These are phyloP conservation scores for Rachycentron canadum DNA, from an alignment of 2,797 vertebrate species.

Conservation along the genomic window DNA sequence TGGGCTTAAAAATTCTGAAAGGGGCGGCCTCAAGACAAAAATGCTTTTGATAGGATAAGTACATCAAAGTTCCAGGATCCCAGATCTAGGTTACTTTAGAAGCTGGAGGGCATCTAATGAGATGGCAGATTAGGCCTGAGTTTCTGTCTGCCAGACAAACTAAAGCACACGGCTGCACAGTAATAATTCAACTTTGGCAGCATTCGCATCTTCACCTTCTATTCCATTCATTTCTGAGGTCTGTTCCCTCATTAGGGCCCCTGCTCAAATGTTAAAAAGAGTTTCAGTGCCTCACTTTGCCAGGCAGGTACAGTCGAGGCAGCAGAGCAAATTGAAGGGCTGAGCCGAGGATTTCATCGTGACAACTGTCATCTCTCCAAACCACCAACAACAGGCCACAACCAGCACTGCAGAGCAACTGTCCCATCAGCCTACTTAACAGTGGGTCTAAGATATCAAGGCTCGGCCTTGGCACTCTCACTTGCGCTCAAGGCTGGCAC, in stretches of 20 bases:
- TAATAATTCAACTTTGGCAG: constrained; percentile 58
- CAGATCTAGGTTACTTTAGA: constrained; percentile 73
- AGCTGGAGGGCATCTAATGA: constrained; percentile 75
- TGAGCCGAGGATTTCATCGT: constrained; percentile 31
- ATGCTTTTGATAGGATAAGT: constrained; percentile 77
- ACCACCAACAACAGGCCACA: constrained; percentile 48
- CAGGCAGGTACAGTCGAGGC: constrained; percentile 9
- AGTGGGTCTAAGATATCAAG: constrained; percentile 67
- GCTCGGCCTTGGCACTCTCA: constrained; percentile 63
- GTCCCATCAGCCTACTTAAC: constrained; percentile 58
- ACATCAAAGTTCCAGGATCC: constrained; percentile 79
- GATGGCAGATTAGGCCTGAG: constrained; percentile 73
- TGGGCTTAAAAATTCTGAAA: constrained; percentile 71
- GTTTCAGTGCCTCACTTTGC: constrained; percentile 14
- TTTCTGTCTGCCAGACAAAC: constrained; percentile 68
- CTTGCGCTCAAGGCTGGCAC: constrained; percentile 54
- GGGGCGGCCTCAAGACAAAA: constrained; percentile 75
- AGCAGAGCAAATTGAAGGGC: constrained; percentile 31
- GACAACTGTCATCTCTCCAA: constrained; percentile 41
- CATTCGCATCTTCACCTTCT: constrained; percentile 37
- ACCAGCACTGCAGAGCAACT: constrained; percentile 39
- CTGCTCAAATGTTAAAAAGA: constrained; percentile 53
- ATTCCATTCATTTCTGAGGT: constrained; percentile 54
- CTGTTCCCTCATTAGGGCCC: constrained; percentile 26
- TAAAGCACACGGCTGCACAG: constrained; percentile 54